These are phyloP conservation scores for Sebastolobus alascanus DNA, from an alignment of 2,797 vertebrate genomes.

Conservation along the genomic window DNA sequence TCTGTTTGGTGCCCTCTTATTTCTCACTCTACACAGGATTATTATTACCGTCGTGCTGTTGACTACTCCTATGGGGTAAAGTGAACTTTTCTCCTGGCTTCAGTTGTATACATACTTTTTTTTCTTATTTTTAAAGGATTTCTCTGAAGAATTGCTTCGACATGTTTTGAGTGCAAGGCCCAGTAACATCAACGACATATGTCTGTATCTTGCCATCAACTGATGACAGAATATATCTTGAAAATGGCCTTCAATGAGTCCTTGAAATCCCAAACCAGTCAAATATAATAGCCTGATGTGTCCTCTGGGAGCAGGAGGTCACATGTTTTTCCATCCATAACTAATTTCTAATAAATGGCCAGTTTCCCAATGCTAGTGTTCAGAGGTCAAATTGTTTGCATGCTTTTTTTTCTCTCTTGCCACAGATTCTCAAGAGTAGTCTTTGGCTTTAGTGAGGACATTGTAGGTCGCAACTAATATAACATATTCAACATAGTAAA, in stretches of 20 bases:
- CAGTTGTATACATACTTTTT: not conserved
- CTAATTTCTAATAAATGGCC: slow-evolving; percentile 83
- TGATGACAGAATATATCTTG: slow-evolving; percentile 82
- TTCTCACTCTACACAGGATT: not conserved
- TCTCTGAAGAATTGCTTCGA: slow-evolving; percentile 44
- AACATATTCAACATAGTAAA: not conserved
- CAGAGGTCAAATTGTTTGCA: slow-evolving; percentile 81
- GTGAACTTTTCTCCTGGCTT: not conserved
- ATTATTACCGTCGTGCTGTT: not conserved
- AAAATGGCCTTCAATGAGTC: slow-evolving; percentile 68
- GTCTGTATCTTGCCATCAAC: slow-evolving; percentile 65
- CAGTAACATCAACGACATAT: slow-evolving; percentile 64
- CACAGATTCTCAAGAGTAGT: slow-evolving; percentile 15
- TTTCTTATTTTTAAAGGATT: slow-evolving; percentile 40
- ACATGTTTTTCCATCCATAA: slow-evolving; percentile 76
- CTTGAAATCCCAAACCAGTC: slow-evolving; percentile 78
- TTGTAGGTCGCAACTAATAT: not conserved
- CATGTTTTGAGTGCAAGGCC: slow-evolving; percentile 67
- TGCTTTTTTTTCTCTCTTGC: slow-evolving; percentile 57
- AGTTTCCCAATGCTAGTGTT: slow-evolving; percentile 64
- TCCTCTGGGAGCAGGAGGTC: slow-evolving; percentile 75
- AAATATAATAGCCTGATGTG: slow-evolving; percentile 73
- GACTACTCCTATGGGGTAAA: not conserved
- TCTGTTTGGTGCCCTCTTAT: not conserved
- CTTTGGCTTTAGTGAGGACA: slow-evolving; percentile 19